Percentiles rank a stretch among this genome's conserved stretches.
These are phyloP conservation scores for Microtus obscurus DNA, from an alignment of 2,797 vertebrate genomes.

Conservation along the genomic window DNA sequence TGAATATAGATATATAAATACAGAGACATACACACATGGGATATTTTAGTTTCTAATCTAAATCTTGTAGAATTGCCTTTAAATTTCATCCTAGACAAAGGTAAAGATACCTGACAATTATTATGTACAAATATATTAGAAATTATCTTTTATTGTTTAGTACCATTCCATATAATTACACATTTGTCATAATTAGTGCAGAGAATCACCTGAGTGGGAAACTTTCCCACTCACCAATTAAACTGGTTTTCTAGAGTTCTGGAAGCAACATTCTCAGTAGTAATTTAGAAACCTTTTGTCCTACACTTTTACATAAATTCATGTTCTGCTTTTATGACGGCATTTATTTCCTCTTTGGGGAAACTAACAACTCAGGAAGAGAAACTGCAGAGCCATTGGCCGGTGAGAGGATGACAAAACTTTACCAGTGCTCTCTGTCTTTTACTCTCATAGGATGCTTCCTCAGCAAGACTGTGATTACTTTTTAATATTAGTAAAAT, in stretches of 20 bases:
- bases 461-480: background rate
- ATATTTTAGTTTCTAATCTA: slow-evolving; percentile 5
- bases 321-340: background rate
- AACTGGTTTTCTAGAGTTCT: slow-evolving; percentile 49
- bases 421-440: background rate
- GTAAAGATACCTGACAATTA: background rate
- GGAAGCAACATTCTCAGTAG: background rate
- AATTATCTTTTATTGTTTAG: slow-evolving; percentile 49
- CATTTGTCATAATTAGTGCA: slow-evolving; percentile 28
- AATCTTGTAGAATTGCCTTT: background rate
- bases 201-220: background rate
- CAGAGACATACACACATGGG: background rate
- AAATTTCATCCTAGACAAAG: slow-evolving; percentile 38
- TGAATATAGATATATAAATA: background rate
- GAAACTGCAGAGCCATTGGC: background rate
- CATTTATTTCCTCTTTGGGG: slow-evolving; percentile 25
- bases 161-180: slow-evolving; percentile 14
- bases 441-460: background rate
- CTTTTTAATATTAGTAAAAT: slow-evolving; percentile 3
- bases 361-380: slow-evolving; percentile 35
- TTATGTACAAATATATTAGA: background rate
- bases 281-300: slow-evolving; percentile 39
- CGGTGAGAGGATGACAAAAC: background rate
- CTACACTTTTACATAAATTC: background rate
- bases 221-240: background rate